A percentile compares a stretch with the other conserved stretches of the same genome.
Conservation (phyloP, 2,113 vertebrate genomes). For the Myiozetetes cayanensis region DNA sequence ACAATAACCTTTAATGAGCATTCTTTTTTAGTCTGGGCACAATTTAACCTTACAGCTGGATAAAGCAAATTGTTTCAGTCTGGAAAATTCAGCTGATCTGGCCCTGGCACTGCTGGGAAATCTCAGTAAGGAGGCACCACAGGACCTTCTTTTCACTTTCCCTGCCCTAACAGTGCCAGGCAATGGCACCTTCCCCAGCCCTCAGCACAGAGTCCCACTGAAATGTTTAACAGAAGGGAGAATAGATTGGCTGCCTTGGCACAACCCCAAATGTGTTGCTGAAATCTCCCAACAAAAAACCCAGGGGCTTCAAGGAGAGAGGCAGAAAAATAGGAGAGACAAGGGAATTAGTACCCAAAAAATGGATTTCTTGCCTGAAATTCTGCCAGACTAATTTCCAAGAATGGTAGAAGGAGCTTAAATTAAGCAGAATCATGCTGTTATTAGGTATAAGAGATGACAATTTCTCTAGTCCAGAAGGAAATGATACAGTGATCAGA, state of each 20-base stretch:
- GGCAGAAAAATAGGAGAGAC: not conserved
- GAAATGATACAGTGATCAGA: not conserved
- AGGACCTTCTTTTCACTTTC: not conserved
- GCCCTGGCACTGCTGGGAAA: not conserved
- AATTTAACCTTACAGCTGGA: not conserved
- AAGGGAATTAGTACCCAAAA: not conserved
- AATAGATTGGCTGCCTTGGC: not conserved
- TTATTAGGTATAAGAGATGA: not conserved
- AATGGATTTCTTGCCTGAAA: not conserved
- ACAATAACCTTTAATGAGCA: not conserved
- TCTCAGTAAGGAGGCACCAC: not conserved
- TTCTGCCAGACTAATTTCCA: not conserved
- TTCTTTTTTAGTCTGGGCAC: not conserved
- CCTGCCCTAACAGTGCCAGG: not conserved
- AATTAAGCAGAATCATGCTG: not conserved
- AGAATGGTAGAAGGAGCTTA: not conserved
- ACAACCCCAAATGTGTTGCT: accelerated
- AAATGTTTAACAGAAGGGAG: not conserved
- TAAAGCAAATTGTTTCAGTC: not conserved
- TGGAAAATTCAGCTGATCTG: not conserved
- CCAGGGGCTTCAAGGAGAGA: not conserved
- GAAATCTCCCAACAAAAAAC: not conserved
- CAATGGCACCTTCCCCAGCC: not conserved
- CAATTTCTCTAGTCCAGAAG: not conserved
- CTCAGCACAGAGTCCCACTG: not conserved